Conservation (phyloP, 2,113 vertebrate species). For the Hemiprocne comata region DNA sequence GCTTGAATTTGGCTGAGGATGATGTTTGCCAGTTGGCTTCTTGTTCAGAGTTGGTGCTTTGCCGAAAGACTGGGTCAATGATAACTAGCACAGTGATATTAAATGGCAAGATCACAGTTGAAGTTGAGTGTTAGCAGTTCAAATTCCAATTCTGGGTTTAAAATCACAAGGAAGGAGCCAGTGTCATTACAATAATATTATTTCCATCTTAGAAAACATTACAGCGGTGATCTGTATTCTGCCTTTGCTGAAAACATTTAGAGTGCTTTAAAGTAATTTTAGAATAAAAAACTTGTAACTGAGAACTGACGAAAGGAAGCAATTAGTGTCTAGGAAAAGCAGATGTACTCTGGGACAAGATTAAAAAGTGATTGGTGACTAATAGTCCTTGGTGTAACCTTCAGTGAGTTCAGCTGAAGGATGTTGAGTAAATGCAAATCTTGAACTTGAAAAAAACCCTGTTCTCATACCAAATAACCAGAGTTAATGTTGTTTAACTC, state of each 20-base stretch:
- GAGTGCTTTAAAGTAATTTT: neutral
- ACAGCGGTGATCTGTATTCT: neutral
- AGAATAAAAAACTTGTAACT: neutral
- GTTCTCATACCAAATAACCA: neutral
- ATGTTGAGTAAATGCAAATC: neutral
- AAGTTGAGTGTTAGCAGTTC: neutral
- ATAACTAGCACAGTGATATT: neutral
- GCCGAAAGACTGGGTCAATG: neutral
- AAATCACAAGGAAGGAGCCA: neutral
- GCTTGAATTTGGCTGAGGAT: neutral
- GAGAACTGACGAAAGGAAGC: neutral
- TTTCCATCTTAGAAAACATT: neutral
- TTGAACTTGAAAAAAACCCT: neutral
- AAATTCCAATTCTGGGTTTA: neutral
- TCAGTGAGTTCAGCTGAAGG: neutral
- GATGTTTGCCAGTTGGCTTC: neutral
- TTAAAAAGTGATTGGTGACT: neutral
- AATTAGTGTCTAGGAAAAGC: neutral
- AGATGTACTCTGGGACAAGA: neutral
- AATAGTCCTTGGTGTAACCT: neutral
- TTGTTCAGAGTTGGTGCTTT: neutral
- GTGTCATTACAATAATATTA: conserved; percentile 2
- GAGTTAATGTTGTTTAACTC: neutral
- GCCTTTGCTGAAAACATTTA: neutral
- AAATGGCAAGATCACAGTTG: neutral